A percentile compares a stretch with the other conserved stretches of the same genome.
Conservation (phyloP, 2,797 vertebrate genomes). For the Heteromormyrus szaboi region DNA sequence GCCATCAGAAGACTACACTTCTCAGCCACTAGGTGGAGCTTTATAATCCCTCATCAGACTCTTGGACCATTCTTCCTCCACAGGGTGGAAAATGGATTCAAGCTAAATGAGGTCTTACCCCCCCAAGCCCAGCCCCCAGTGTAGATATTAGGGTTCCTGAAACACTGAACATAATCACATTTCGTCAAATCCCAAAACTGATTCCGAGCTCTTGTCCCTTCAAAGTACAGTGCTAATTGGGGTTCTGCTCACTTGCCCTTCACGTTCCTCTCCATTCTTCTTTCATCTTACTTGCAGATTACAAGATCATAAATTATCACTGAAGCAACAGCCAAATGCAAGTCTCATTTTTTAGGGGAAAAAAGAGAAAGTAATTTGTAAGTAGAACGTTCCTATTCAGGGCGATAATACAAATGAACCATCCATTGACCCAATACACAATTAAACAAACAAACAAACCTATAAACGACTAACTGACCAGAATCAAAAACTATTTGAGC, state of each 20-base stretch:
- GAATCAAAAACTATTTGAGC: background rate
- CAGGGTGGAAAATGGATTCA: background rate
- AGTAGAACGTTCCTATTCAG: background rate
- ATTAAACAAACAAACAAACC: background rate
- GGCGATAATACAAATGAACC: background rate
- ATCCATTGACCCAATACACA: background rate
- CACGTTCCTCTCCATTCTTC: constrained; percentile 3
- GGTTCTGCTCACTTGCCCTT: constrained; percentile 28
- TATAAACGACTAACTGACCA: background rate
- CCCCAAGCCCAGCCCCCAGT: constrained; percentile 33
- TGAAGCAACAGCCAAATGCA: background rate
- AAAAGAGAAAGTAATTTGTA: background rate
- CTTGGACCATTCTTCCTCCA: background rate
- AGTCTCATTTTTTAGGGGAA: background rate
- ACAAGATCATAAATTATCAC: background rate
- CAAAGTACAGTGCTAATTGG: constrained; percentile 50
- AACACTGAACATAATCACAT: constrained; percentile 50
- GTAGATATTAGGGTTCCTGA: constrained; percentile 42
- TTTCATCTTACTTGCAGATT: background rate
- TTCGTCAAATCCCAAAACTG: constrained; percentile 48
- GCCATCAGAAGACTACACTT: background rate
- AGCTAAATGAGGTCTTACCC: constrained; percentile 20
- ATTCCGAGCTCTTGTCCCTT: constrained; percentile 40
- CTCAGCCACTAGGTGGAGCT: background rate
- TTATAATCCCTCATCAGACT: background rate